Evolutionary conservation across 2,888 invertebrate species (phyloP).

Genomic region (Tethea ocularis): DNA sequence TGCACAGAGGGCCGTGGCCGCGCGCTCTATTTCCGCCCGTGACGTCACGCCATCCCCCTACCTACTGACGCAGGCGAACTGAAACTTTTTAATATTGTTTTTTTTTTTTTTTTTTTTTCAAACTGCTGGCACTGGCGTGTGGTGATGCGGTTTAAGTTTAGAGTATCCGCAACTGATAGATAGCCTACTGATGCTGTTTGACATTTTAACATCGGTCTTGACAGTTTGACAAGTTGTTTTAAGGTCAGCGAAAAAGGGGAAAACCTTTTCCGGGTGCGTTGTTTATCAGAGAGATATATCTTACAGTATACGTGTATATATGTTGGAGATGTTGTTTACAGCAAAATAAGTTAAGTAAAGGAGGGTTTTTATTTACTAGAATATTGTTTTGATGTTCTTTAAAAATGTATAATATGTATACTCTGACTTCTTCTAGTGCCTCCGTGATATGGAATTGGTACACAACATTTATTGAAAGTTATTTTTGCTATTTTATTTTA

Average conservation of each 20-base stretch:
- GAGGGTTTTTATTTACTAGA: too few relatives aligned
- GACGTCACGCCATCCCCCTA: constrained; percentile 56
- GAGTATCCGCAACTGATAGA: constrained; percentile 29
- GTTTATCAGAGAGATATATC: background rate
- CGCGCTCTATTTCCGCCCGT: constrained; percentile 59
- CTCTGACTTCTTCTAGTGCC: too few relatives aligned
- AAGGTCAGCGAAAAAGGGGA: background rate
- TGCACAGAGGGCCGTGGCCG: constrained; percentile 24
- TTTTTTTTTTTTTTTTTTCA: constrained; percentile 41
- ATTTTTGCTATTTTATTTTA: too few relatives aligned
- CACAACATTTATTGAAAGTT: too few relatives aligned
- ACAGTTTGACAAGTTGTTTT: background rate
- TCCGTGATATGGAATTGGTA: too few relatives aligned
- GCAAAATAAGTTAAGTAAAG: too few relatives aligned
- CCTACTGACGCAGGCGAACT: constrained; percentile 56
- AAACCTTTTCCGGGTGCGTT: background rate
- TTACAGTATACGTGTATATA: background rate
- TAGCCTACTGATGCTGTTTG: constrained; percentile 29
- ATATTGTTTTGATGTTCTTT: too few relatives aligned
- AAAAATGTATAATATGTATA: too few relatives aligned
- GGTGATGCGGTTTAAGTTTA: constrained; percentile 30
- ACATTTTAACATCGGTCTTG: constrained; percentile 1
- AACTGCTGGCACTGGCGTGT: constrained; percentile 44
- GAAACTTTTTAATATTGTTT: constrained; percentile 41
- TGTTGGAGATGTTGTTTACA: too few relatives aligned